Conservation (phyloP, 2,888 invertebrate genomes). For the Agapostemon virescens region DNA sequence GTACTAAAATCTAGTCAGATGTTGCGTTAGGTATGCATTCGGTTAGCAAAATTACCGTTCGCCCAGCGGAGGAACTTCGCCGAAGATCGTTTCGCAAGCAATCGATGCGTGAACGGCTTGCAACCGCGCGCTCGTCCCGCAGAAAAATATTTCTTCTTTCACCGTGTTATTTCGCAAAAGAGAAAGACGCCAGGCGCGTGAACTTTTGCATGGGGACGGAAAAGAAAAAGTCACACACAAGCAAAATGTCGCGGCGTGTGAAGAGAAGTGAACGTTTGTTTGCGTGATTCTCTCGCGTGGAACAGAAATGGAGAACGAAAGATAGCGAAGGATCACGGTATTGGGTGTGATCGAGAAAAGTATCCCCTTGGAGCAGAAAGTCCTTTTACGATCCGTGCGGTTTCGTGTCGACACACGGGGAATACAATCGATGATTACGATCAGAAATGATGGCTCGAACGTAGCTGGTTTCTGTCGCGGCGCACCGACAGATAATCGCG, state of each 20-base stretch:
- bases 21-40: background rate
- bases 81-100: constrained; percentile 24
- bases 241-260: constrained; percentile 61
- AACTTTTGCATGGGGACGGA: constrained; percentile 56
- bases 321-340: constrained; percentile 21
- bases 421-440: constrained; percentile 51
- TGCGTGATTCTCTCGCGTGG: background rate
- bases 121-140: background rate
- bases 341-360: constrained; percentile 56
- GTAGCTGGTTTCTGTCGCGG: constrained; percentile 35
- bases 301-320: constrained; percentile 9
- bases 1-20: constrained; percentile 1
- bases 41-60: constrained; percentile 29
- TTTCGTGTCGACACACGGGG: constrained; percentile 29
- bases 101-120: constrained; percentile 23
- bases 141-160: constrained; percentile 41
- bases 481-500: constrained; percentile 37
- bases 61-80: background rate
- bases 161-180: constrained; percentile 59
- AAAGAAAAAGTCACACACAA: constrained; percentile 50
- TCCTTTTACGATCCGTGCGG: constrained; percentile 49
- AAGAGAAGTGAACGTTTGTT: constrained; percentile 61
- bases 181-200: constrained; percentile 53
- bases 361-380: constrained; percentile 59
- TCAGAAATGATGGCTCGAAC: constrained; percentile 48